Conservation (phyloP, 2,797 vertebrate genomes). For the Gallinago stenura region DNA sequence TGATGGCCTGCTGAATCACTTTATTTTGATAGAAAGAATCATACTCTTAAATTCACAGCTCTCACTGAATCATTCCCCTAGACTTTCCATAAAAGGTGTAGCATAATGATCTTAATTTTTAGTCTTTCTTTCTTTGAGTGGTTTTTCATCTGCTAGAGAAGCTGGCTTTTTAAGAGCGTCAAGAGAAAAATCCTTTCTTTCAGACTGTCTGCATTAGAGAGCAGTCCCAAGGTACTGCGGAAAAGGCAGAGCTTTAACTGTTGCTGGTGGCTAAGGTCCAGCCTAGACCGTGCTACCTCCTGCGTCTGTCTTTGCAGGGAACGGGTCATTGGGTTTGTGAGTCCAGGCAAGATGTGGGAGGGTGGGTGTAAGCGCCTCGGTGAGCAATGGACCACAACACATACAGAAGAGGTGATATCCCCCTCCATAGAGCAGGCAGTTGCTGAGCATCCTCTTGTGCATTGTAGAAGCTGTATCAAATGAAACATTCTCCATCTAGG, state of each 20-base stretch:
- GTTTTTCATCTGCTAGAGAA: not conserved
- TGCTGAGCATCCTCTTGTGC: not conserved
- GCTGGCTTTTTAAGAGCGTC: not conserved
- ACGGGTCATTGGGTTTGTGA: not conserved
- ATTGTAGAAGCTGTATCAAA: not conserved
- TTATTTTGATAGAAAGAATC: not conserved
- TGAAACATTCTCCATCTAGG: not conserved
- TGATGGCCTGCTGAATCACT: not conserved
- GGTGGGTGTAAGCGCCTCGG: fast-evolving
- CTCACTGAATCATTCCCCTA: not conserved
- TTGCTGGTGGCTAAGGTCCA: not conserved
- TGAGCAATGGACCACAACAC: not conserved
- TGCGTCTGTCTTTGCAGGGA: not conserved
- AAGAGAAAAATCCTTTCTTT: not conserved
- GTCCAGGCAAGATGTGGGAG: not conserved
- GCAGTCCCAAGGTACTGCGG: not conserved
- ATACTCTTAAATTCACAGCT: not conserved
- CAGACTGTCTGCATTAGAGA: not conserved
- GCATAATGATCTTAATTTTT: constrained; percentile 9
- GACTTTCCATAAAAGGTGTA: not conserved
- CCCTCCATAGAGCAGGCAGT: not conserved
- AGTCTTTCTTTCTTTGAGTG: not conserved
- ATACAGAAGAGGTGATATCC: not conserved
- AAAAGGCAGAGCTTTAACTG: not conserved
- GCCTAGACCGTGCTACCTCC: fast-evolving